Base-by-base conservation (phyloP, 2,113 vertebrate species). In the Pyrgilauda ruficollis region DNA sequence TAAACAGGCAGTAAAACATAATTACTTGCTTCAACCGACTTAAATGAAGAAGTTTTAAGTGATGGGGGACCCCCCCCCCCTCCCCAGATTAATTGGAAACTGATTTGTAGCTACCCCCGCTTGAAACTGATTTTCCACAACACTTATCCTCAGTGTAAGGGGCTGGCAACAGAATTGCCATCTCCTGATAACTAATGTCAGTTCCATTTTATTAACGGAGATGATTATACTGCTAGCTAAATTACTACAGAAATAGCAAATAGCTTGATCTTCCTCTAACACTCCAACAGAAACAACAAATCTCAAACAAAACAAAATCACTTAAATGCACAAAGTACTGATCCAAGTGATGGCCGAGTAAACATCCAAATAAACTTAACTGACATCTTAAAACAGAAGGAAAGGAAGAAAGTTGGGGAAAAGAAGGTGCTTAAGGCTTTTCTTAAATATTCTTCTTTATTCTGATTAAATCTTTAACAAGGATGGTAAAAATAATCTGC, bases 1-100 rank as follows among this genome's bases (percentile, higher is more conserved):
- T 78, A 96, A 97, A 95, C 74, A 95, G 47, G 59, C 82, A 94
- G 76, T 89, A 94, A 91, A 92, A 94, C 3, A 5, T 78, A 95
- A 96, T 96, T 89, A 70, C 80, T 95, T 89, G 27, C 67, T 94
- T 86, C 63, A 78, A 10, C 37, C 41, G 74, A 91, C 73, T 92
- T 86, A 92, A 88, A 87, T n/a, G 56, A 31, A 81, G 13, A 63
- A 41, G 33, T 91, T 90, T 91, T 70, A 90, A 88, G 35, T 80
- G 77, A 77, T 31, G 11, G 17, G 15, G 4, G 33, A 7, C 46
- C 5, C 14, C 15, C 58, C 56, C n/a, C 13, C 44, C 58, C 56
- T 33, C 13, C 47, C 56, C 37, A 78, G 17, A 79, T 67, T 82
- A 87, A 82, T 0, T 67, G 41, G 91, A 91, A 43, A 82, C 33